Evolutionary conservation across 2,888 invertebrate genomes (phyloP), one percentile per base, ranked within the genome.

Genomic region (Tipula vernalis): DNA sequence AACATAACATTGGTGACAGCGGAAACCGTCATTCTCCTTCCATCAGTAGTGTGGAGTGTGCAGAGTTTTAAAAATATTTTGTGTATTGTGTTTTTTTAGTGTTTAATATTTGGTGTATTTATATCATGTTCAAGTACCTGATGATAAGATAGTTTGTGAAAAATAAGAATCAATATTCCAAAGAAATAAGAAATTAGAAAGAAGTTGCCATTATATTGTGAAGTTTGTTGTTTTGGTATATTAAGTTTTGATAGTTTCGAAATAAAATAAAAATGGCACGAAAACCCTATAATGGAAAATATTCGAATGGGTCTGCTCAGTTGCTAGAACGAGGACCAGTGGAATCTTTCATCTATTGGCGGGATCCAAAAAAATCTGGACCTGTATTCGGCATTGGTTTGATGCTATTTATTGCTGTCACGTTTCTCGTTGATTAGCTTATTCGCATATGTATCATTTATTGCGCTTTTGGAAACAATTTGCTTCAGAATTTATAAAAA

Each of bases 331-430:
- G 91, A 89, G 91, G 91, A 88, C 91, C 91, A 91, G 97, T 97
- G 94, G 96, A 97, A 92, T 97, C 98, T 91, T 94, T 99, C 92
- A 96, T 99, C 92, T 99, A 99, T 94, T 99, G 99, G 99, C 95
- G 98, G 89, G 96, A 97, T 93, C 96, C 98, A 89, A 97, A 96
- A 93, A 97, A 96, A 92, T 97, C 98, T 88, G 99, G 98, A 89
- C 95, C 96, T 90, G 98, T 98, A 88, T 97, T 99, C 92, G 98
- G 97, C 91, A 95, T 95, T 89, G 95, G 97, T 89, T 94, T 99
- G 90, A 94, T 96, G 90, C 94, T 97, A 90, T 95, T 99, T 90
- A 94, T 99, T 92, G 97, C 98, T 90, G 92, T 96, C 98, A 91
- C 96, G 96, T 93, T 98, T 96, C 94, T 98, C 98, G 89, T 94